Conservation (phyloP, 2,888 invertebrate species). For the Pachycephus smyrnensis region DNA sequence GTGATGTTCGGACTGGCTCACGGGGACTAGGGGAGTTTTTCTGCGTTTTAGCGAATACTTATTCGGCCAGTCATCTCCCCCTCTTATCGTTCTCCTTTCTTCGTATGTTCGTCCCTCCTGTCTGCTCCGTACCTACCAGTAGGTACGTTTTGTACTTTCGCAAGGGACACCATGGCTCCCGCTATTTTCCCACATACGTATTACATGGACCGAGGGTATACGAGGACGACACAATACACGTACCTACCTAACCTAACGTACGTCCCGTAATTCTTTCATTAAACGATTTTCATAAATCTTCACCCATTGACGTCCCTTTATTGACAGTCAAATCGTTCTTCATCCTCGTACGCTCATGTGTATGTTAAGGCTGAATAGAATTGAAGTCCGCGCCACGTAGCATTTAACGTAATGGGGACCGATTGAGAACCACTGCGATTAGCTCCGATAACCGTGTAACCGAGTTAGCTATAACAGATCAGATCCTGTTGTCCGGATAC, state of each 20-base stretch:
- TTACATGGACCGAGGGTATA: neutral
- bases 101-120: neutral
- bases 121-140: neutral
- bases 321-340: constrained; percentile 11
- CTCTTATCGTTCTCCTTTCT: neutral
- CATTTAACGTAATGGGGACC: neutral
- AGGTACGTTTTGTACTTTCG: neutral
- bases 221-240: neutral
- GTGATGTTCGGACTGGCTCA: neutral
- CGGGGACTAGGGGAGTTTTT: neutral
- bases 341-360: constrained; percentile 2
- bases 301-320: neutral
- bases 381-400: neutral
- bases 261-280: neutral
- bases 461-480: constrained; percentile 25
- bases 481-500: neutral
- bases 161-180: neutral
- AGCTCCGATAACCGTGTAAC: constrained; percentile 38
- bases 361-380: neutral
- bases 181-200: neutral
- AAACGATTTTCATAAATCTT: neutral
- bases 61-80: neutral
- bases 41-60: neutral
- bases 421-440: constrained; percentile 25
- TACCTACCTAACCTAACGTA: neutral